phyloP scores from a whole-genome alignment of 2,888 invertebrate species.

The Anaspis maculata region DNA sequence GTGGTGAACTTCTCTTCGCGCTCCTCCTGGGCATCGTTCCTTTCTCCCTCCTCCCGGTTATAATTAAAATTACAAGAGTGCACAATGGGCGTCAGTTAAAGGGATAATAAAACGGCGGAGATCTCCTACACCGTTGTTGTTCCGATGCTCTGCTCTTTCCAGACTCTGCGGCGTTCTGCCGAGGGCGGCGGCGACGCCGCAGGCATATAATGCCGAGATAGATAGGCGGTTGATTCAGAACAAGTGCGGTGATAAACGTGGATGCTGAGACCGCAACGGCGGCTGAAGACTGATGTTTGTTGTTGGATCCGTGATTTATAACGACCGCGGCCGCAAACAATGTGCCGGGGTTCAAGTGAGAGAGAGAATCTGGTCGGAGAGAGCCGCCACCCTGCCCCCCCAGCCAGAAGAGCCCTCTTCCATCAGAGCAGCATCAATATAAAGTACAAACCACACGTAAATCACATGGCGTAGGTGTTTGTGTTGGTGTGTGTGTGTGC shows the following conservation, averaged over 20 bases:
- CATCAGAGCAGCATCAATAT: slow-evolving; percentile 23
- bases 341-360: slow-evolving; percentile 22
- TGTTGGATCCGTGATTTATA: slow-evolving; percentile 40
- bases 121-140: background rate
- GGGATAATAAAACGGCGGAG: slow-evolving; percentile 9
- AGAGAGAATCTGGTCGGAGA: too few species aligned
- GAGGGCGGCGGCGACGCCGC: slow-evolving; percentile 4
- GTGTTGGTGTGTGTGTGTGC: too few species aligned
- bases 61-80: slow-evolving; percentile 22
- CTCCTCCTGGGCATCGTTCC: too few species aligned
- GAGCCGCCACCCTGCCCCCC: slow-evolving; percentile 18
- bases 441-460: slow-evolving; percentile 17
- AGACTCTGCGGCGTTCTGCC: slow-evolving; percentile 6
- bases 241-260: slow-evolving; percentile 42
- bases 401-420: too few species aligned
- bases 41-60: too few species aligned
- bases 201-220: slow-evolving; percentile 28
- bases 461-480: slow-evolving; percentile 15
- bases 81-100: slow-evolving; percentile 17
- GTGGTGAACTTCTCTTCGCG: too few species aligned
- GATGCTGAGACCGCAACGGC: slow-evolving; percentile 37
- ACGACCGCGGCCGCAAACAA: slow-evolving; percentile 36
- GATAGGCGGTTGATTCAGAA: slow-evolving; percentile 40
- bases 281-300: slow-evolving; percentile 39
- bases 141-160: background rate